Base-by-base conservation (phyloP, 1,140 invertebrate species). In the Caenorhabditis brenneri region DNA sequence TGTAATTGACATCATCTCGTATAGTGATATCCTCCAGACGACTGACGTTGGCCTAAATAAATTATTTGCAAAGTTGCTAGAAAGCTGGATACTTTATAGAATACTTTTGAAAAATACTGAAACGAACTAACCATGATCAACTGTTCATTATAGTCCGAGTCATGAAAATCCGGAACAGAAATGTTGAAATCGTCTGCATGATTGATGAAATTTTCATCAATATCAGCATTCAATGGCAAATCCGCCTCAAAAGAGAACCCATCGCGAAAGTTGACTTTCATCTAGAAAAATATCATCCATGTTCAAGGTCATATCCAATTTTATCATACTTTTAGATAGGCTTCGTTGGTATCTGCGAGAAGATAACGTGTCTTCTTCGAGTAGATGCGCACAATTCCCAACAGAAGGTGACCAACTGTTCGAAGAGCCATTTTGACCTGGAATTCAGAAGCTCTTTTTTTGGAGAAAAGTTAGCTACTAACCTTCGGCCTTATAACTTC, bases 311-410 rank as follows among this genome's bases (percentile, higher is more conserved):
- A 97, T 96, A 93, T 98, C 99, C 88, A 99, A 36, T 58, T 22
- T 27, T 27, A 55, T 27, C 53, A 0, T 55, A 74, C 65, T 19
- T 99, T 99, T 51, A 99, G 96, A 92, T 99, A 99, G 0, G 97
- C 97, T 92, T 99, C 97, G 95, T 99, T 99, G 92, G 98, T 99
- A 92, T 99, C 98, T 24, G 97, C 96, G 58, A 99, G 91, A 0
- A 99, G 92, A 92, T 99, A 99, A 91, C 99, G 99, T 0, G 97
- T 97, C 93, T 99, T 99, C 33, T 97, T 93, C 0, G 97, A 99
- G 92, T 99, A 99, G 86, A 99, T 99, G 87, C 97, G 93, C 0
- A 99, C 97, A 33, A 99, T 97, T 89, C 98, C 98, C 82, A 99
- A 93, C 83, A 99, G 92, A 81, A 99, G 92, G 93, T 99, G 97